phyloP scores from a whole-genome alignment of 1,140 invertebrate species.

The Branchinecta lindahli region DNA sequence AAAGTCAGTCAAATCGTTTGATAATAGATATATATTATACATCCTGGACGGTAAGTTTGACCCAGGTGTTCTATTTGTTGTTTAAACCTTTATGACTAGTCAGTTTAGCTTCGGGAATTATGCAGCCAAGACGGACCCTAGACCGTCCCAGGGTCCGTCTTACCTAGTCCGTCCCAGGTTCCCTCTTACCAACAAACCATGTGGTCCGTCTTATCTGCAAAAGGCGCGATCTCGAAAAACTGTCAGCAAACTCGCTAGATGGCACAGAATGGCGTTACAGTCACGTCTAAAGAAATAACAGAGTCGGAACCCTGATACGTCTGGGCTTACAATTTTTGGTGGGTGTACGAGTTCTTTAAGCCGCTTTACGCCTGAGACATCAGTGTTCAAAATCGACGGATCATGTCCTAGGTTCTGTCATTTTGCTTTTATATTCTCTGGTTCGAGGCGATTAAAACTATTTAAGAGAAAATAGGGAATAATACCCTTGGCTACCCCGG shows the following conservation, averaged over 20 bases:
- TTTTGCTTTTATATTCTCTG: no score
- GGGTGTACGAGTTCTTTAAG: no score
- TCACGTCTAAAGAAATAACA: not conserved
- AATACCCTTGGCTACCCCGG: no score
- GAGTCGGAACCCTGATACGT: no score
- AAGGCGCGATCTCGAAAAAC: constrained; percentile 1
- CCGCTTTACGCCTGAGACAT: no score
- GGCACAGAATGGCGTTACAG: not conserved
- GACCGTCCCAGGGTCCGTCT: constrained; percentile 3
- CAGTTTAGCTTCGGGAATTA: constrained; percentile 5
- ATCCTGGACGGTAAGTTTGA: constrained; percentile 8
- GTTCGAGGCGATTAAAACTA: no score
- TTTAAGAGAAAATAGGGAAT: no score
- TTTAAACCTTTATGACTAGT: not conserved
- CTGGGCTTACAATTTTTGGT: no score
- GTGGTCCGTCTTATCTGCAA: constrained; percentile 7
- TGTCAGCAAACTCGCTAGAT: constrained; percentile 8
- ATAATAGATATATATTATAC: constrained; percentile 9
- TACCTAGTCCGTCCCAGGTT: no score
- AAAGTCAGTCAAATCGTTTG: constrained; percentile 5
- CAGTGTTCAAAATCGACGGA: no score
- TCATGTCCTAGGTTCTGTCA: no score
- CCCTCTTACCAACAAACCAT: constrained; percentile 8
- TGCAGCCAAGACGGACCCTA: constrained; percentile 7
- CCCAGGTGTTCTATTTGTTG: constrained; percentile 7